phyloP scores from a whole-genome alignment of 1,140 invertebrate genomes.

The Papilio aristodemus region DNA sequence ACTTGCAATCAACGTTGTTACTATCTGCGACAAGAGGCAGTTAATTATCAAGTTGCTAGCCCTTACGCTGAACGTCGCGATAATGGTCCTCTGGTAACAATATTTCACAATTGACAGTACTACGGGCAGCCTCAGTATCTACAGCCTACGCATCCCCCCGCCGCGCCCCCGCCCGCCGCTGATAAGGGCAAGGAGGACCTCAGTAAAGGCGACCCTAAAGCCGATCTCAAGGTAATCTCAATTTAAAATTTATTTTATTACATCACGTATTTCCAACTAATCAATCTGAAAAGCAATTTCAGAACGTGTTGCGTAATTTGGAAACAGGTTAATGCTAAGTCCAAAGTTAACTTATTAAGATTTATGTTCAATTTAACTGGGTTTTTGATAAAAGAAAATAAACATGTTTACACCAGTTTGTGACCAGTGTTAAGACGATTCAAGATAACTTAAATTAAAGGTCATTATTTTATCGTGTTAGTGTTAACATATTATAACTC shows the following conservation, averaged over 20 bases:
- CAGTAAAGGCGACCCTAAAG: conserved; percentile 78
- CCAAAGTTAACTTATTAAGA: too few species aligned
- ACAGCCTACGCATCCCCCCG: conserved; percentile 83
- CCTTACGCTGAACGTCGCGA: conserved; percentile 21
- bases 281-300: conserved; percentile 16
- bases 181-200: conserved; percentile 84
- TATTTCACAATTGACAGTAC: conserved; percentile 82
- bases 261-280: background rate
- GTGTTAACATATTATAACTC: too few species aligned
- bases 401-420: too few species aligned
- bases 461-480: too few species aligned
- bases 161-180: conserved; percentile 69
- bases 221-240: conserved; percentile 62
- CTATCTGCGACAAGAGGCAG: conserved; percentile 12
- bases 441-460: too few species aligned
- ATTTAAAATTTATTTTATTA: background rate
- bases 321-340: background rate
- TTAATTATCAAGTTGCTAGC: conserved; percentile 20
- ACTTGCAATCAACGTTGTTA: background rate
- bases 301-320: background rate
- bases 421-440: too few species aligned
- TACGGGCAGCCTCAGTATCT: conserved; percentile 86
- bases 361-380: too few species aligned
- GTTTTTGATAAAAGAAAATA: too few species aligned
- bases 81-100: conserved; percentile 41